Evolutionary conservation across 2,888 invertebrate species (phyloP).

Genomic region (Phengaris arion): DNA sequence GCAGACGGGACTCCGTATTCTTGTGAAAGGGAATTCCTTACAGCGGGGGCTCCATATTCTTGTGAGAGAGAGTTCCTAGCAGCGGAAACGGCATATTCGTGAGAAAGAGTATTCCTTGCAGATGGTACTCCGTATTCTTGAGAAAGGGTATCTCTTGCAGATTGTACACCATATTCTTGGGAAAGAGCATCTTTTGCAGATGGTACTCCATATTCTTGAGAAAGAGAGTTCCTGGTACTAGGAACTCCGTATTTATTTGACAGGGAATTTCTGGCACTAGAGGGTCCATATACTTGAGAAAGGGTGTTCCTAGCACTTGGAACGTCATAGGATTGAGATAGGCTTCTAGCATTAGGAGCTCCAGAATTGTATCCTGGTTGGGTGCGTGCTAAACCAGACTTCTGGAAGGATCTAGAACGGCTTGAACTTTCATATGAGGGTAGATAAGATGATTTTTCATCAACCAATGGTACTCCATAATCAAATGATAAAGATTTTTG

Average conservation of each 20-base stretch:
- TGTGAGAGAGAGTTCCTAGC: conserved; percentile 21
- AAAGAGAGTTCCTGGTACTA: conserved; percentile 44
- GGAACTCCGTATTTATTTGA: conserved; percentile 45
- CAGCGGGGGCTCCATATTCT: conserved; percentile 40
- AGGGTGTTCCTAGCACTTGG: conserved; percentile 40
- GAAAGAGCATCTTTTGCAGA: conserved; percentile 29
- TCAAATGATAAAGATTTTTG: conserved; percentile 46
- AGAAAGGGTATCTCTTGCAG: conserved; percentile 33
- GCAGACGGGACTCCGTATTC: conserved; percentile 51
- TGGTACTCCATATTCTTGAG: conserved; percentile 42
- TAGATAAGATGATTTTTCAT: conserved; percentile 3
- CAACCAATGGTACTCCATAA: conserved; percentile 45
- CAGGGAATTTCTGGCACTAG: conserved; percentile 33
- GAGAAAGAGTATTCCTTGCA: conserved; percentile 36
- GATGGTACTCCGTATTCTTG: conserved; percentile 40
- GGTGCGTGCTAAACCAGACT: conserved; percentile 35
- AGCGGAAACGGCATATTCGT: conserved; percentile 48
- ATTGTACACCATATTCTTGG: conserved; percentile 47
- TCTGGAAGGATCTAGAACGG: conserved; percentile 25
- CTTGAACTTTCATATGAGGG: background rate
- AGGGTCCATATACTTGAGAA: conserved; percentile 36
- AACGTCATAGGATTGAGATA: conserved; percentile 44
- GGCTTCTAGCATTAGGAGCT: conserved; percentile 30
- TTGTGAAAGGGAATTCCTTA: conserved; percentile 46
- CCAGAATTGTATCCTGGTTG: conserved; percentile 41